Base-by-base conservation (phyloP, 2,888 invertebrate species). In the Acronicta aceris region DNA sequence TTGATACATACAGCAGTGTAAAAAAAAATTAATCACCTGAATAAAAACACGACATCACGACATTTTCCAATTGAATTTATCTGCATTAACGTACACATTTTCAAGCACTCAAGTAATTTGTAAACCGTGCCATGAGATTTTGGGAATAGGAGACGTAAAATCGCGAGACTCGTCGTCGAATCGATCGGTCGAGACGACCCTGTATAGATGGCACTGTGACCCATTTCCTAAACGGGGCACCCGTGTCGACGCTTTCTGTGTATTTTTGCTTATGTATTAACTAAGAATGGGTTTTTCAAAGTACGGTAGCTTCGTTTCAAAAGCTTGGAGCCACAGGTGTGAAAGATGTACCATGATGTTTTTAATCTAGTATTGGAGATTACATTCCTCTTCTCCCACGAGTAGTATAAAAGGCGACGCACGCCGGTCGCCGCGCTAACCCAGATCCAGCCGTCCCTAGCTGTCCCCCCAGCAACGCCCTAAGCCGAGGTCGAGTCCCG, bases 141-240 rank as follows among this genome's bases (percentile, higher is more conserved):
- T 54, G 60, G 55, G 56, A 54, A 50, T 57, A 54, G 58, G 54
- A 58, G 58, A 60, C 42, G 55, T 53, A 64, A 57, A 74, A 77
- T 72, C 76, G 70, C n/a, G 33, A 74, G 77, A 88, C 82, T 52
- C 46, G 81, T 89, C 81, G 79, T 36, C 66, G 65, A 81, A 89
- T 86, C 76, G 79, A 85, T 77, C 63, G 62, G 86, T 73, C 70
- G 72, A 76, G 73, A 75, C 79, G 68, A 78, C 82, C 81, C 78
- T 78, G 83, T 79, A 81, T 79, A 74, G 81, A 81, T 72, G 84
- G 82, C 88, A 87, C 85, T 85, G 87, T 92, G 93, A 93, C 93
- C 93, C 80, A 91, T 85, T 88, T 90, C 81, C 75, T 59, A 87
- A 87, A 84, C 86, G 73, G 87, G 83, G 83, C 86, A 81, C 74